Evolutionary conservation across 2,113 vertebrate species (phyloP).

Genomic region (Brachypodius melanocephalos): DNA sequence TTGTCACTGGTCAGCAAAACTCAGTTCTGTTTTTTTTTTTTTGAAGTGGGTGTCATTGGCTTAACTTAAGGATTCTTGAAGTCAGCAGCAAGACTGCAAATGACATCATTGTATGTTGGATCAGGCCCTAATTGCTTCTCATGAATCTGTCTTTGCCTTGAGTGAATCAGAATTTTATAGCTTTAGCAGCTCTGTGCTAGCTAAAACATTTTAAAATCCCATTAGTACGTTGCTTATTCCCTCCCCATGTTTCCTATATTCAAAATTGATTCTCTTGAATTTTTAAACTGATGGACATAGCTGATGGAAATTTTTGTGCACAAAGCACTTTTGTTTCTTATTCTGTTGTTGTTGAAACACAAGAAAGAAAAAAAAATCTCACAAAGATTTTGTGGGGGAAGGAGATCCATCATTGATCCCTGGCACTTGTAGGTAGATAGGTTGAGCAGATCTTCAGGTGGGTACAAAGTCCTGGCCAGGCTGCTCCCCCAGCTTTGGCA

Average conservation of each 20-base stretch:
- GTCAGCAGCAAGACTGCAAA: not conserved
- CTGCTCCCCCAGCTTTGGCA: not conserved
- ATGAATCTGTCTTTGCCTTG: conserved; percentile 24
- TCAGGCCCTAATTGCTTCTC: conserved; percentile 30
- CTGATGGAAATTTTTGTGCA: not conserved
- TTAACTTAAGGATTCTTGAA: not conserved
- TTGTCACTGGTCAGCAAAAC: not conserved
- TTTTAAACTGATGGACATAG: not conserved
- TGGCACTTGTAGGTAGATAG: not conserved
- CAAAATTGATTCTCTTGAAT: not conserved
- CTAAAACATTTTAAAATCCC: conserved; percentile 40
- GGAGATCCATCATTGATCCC: not conserved
- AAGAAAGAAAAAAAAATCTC: not conserved
- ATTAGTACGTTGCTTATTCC: conserved; percentile 16
- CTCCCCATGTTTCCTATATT: not conserved
- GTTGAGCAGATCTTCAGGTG: not conserved
- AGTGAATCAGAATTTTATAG: conserved; percentile 43
- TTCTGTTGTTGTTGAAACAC: not conserved
- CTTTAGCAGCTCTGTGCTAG: conserved; percentile 5
- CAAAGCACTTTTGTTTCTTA: not conserved
- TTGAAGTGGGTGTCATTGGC: not conserved
- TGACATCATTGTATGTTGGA: not conserved
- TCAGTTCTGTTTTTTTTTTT: not conserved
- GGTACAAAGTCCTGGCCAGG: not conserved
- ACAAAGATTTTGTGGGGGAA: not conserved